phyloP scores from a whole-genome alignment of 2,888 invertebrate genomes.

The Drosophila colorata region DNA sequence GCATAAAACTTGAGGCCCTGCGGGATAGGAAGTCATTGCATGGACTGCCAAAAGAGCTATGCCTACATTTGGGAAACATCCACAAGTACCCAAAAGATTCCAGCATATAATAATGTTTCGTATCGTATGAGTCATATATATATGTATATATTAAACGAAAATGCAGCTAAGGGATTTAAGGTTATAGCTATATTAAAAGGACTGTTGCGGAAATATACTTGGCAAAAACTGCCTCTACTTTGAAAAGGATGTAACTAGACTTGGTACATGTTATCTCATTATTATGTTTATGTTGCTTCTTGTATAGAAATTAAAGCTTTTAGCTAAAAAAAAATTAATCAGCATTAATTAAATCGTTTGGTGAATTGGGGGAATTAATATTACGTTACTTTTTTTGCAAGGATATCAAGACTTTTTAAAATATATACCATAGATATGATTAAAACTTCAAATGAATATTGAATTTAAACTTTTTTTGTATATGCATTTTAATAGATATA shows the following conservation, averaged over 20 bases:
- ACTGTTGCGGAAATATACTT: too few relatives aligned
- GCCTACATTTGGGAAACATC: conserved; percentile 43
- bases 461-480: too few relatives aligned
- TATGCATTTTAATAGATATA: too few relatives aligned
- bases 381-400: too few relatives aligned
- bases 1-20: conserved; percentile 57
- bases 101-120: conserved; percentile 27
- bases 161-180: conserved; percentile 5
- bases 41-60: conserved; percentile 32
- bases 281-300: not conserved
- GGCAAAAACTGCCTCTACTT: not conserved
- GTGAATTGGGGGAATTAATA: too few relatives aligned
- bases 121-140: not conserved
- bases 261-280: not conserved
- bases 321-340: not conserved
- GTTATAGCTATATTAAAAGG: too few relatives aligned
- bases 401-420: too few relatives aligned
- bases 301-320: not conserved
- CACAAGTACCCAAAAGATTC: conserved; percentile 23
- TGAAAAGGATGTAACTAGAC: not conserved
- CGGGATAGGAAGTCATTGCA: conserved; percentile 45
- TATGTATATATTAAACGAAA: not conserved
- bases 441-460: too few relatives aligned
- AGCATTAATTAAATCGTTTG: not conserved
- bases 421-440: too few relatives aligned